Evolutionary conservation across 2,888 invertebrate species (phyloP).

Genomic region (Exephanes ischioxanthus): DNA sequence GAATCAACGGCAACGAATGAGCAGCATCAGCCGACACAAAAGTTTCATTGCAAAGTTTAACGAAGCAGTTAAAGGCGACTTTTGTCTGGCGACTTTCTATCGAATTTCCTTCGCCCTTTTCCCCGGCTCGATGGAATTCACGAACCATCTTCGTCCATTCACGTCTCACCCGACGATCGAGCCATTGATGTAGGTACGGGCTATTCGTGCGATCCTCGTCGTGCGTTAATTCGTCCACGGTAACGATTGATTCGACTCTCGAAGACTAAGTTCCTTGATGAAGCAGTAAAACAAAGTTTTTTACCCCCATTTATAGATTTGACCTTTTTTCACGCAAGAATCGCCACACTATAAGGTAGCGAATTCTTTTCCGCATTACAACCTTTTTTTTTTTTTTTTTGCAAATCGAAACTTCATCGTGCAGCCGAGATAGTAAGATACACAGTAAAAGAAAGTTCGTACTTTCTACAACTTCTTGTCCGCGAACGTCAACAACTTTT

Average conservation of each 20-base stretch:
- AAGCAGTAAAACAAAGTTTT: neutral
- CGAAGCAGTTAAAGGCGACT: slow-evolving; percentile 21
- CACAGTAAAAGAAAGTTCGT: too few relatives aligned
- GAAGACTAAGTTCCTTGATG: neutral
- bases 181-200: too few relatives aligned
- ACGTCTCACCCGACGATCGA: neutral
- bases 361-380: too few relatives aligned
- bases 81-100: neutral
- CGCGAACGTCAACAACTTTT: too few relatives aligned
- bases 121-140: neutral
- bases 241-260: neutral
- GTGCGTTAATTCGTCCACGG: neutral
- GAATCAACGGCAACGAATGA: slow-evolving; percentile 4
- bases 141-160: neutral
- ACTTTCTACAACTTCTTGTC: too few relatives aligned
- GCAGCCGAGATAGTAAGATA: neutral
- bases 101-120: neutral
- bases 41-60: slow-evolving; percentile 7
- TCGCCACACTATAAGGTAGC: neutral
- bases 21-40: slow-evolving; percentile 25
- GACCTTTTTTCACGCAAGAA: neutral
- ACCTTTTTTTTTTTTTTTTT: neutral
- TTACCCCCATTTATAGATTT: neutral
- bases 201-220: neutral
- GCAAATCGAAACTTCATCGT: neutral